phyloP scores from a whole-genome alignment of 2,888 invertebrate species.

The Hecatera dysodea region DNA sequence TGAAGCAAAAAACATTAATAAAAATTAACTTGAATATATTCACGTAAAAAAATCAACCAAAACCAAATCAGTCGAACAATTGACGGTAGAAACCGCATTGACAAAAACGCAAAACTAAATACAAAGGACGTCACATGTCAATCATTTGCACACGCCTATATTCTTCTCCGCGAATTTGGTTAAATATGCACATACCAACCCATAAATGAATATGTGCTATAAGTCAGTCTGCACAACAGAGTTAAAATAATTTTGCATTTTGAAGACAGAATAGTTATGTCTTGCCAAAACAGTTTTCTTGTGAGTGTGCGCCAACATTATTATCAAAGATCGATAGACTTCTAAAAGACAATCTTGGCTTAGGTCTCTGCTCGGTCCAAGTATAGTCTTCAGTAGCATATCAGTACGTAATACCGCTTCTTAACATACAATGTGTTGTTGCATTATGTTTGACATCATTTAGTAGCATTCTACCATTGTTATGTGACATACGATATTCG shows the following conservation, averaged over 20 bases:
- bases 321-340: constrained; percentile 3
- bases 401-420: constrained; percentile 55
- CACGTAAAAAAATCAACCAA: neutral
- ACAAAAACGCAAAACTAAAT: constrained; percentile 19
- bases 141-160: constrained; percentile 28
- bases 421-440: constrained; percentile 71
- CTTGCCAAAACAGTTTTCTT: constrained; percentile 9
- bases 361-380: neutral
- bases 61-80: constrained; percentile 21
- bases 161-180: constrained; percentile 39
- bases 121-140: constrained; percentile 19
- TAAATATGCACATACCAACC: constrained; percentile 48
- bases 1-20: neutral
- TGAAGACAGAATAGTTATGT: neutral
- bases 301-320: neutral
- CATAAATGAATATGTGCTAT: neutral
- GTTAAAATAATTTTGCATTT: neutral
- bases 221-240: neutral
- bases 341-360: neutral
- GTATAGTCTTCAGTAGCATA: constrained; percentile 35
- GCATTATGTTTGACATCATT: constrained; percentile 63
- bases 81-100: neutral
- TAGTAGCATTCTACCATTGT: constrained; percentile 63
- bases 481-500: constrained; percentile 54
- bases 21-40: neutral